Conservation (phyloP, 2,797 vertebrate species). For the Schizothorax lantsangensis region DNA sequence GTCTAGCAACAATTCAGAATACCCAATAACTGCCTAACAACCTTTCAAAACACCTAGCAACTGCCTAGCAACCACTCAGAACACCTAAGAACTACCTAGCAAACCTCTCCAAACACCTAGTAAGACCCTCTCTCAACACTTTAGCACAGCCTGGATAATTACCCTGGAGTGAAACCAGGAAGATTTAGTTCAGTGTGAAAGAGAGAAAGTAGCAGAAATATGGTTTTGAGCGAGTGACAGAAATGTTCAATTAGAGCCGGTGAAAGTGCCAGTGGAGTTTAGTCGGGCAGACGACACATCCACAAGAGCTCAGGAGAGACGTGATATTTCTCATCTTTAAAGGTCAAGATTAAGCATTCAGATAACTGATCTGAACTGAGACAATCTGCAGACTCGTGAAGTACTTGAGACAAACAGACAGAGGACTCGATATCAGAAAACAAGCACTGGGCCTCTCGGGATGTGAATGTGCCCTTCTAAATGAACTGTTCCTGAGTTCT, state of each 20-base stretch:
- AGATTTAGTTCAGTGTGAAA: background rate
- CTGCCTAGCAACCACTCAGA: too few species aligned
- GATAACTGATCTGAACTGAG: conserved; percentile 72
- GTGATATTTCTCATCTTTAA: conserved; percentile 48
- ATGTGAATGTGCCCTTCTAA: conserved; percentile 59
- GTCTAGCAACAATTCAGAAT: too few species aligned
- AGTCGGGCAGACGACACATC: conserved; percentile 1
- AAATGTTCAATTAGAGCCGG: conserved; percentile 22
- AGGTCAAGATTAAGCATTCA: conserved; percentile 77
- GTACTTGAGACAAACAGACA: conserved; percentile 32
- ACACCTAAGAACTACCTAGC: too few species aligned
- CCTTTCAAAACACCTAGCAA: too few species aligned
- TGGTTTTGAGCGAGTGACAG: background rate
- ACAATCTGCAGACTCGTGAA: conserved; percentile 61
- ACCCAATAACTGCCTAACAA: too few species aligned
- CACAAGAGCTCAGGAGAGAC: conserved; percentile 3
- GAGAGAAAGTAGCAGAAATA: conserved; percentile 16
- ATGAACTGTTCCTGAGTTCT: conserved; percentile 38
- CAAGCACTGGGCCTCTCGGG: conserved; percentile 49
- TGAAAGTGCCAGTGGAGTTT: background rate
- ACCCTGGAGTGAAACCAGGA: conserved; percentile 39
- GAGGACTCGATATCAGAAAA: conserved; percentile 65
- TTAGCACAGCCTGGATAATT: background rate
- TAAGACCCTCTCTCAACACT: background rate
- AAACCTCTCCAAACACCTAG: background rate